A percentile compares a stretch with the other conserved stretches of the same genome.
These are phyloP conservation scores for Oceanodroma tethys DNA, from an alignment of 2,113 vertebrate species.

Conservation along the genomic window DNA sequence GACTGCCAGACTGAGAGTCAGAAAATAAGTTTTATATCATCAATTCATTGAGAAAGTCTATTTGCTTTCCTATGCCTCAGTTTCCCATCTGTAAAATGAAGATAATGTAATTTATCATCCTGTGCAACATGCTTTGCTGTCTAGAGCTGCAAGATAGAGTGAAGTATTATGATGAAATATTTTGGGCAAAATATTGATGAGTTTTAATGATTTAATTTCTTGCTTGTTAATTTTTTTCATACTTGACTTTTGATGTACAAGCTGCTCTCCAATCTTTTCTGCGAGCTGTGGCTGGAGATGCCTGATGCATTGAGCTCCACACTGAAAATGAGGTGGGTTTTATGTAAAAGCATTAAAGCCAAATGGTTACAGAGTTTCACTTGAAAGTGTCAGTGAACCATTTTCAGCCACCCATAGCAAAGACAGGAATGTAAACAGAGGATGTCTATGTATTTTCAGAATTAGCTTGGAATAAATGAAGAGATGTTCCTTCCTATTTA, in stretches of 20 bases:
- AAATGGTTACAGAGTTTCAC: neutral
- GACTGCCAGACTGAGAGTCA: slow-evolving; percentile 18
- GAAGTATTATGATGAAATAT: slow-evolving; percentile 25
- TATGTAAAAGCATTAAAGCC: neutral
- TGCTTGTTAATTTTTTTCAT: slow-evolving; percentile 8
- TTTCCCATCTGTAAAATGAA: slow-evolving; percentile 56
- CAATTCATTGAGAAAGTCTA: slow-evolving; percentile 31
- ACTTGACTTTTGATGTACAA: neutral
- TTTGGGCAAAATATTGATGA: slow-evolving; percentile 30
- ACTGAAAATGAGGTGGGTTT: neutral
- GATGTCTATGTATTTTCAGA: neutral
- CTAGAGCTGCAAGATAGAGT: slow-evolving; percentile 1
- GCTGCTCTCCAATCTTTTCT: neutral
- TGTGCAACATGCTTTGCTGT: neutral
- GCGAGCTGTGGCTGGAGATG: neutral
- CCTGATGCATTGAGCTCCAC: neutral
- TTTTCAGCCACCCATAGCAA: neutral
- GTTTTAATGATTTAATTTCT: slow-evolving; percentile 58
- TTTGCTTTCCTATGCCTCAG: slow-evolving; percentile 56
- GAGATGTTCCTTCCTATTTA: neutral
- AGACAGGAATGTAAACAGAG: neutral
- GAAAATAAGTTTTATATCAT: slow-evolving; percentile 45
- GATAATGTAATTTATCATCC: slow-evolving; percentile 55
- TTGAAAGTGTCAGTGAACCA: neutral
- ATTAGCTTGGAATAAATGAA: neutral